These are phyloP conservation scores for Corythornis leucogaster DNA, from an alignment of 2,797 vertebrate species.

Conservation along the genomic window DNA sequence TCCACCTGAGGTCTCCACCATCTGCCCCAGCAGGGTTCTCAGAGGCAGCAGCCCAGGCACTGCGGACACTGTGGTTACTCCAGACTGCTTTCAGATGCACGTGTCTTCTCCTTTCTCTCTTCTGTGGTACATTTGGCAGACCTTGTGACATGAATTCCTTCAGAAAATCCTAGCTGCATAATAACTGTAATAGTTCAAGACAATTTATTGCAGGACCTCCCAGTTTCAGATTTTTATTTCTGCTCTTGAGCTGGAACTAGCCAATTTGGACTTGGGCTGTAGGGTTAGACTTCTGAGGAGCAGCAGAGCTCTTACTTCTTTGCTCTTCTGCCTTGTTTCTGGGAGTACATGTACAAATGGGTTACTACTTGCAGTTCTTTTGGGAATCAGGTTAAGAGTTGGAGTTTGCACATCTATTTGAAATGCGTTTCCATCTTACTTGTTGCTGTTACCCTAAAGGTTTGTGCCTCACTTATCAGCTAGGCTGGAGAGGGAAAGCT, in stretches of 20 bases:
- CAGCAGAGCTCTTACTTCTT: neutral
- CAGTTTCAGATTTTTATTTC: neutral
- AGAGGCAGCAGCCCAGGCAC: accelerated
- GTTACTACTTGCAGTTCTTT: accelerated
- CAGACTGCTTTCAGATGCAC: neutral
- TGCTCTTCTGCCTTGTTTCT: neutral
- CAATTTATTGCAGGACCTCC: neutral
- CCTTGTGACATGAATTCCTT: neutral
- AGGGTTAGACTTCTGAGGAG: neutral
- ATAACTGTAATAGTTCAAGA: neutral
- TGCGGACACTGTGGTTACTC: accelerated
- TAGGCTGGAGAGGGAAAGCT: neutral
- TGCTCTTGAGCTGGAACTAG: neutral
- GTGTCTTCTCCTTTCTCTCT: neutral
- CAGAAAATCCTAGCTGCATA: neutral
- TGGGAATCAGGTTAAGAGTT: neutral
- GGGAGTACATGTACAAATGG: neutral
- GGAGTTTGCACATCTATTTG: neutral
- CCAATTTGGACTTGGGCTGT: neutral
- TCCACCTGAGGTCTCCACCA: accelerated
- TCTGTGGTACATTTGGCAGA: neutral
- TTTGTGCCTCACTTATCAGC: neutral
- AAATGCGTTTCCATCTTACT: neutral
- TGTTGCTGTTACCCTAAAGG: neutral
- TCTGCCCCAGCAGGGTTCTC: neutral